phyloP scores from a whole-genome alignment of 2,113 vertebrate genomes.

The Axis porcinus region DNA sequence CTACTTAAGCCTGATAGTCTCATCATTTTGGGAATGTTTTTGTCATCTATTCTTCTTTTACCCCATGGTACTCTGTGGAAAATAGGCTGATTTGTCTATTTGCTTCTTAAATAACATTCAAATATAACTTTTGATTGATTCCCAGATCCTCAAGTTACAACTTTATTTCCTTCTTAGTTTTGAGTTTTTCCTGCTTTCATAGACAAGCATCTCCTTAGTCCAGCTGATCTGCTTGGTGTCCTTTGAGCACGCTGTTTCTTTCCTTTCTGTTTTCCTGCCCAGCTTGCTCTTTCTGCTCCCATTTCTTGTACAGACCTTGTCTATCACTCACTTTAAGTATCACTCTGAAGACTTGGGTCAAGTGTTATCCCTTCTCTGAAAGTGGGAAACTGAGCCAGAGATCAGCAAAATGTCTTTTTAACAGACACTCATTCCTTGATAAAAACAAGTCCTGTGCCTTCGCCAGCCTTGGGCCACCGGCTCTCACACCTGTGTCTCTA shows the following conservation, averaged over 20 bases:
- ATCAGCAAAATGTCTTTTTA: too few species aligned
- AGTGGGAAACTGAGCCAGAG: too few species aligned
- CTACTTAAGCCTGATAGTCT: neutral
- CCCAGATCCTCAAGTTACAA: neutral
- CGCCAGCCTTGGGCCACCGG: too few species aligned
- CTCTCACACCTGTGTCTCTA: too few species aligned
- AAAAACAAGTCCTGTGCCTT: too few species aligned
- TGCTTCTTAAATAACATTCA: neutral
- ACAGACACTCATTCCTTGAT: too few species aligned
- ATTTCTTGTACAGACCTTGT: too few species aligned
- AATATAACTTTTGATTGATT: neutral
- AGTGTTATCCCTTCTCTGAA: too few species aligned
- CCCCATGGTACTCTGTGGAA: neutral
- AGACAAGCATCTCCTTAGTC: rapidly evolving
- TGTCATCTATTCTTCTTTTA: neutral
- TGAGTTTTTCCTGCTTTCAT: neutral
- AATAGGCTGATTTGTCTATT: neutral
- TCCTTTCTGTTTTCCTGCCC: neutral
- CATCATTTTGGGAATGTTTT: neutral
- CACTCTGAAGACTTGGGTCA: too few species aligned
- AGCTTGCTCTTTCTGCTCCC: too few species aligned
- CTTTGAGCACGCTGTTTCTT: neutral
- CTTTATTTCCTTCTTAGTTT: neutral
- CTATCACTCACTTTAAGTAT: too few species aligned
- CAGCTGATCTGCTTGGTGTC: rapidly evolving